A percentile compares a stretch with the other conserved stretches of the same genome.
phyloP scores from a whole-genome alignment of 1,140 invertebrate genomes.

The Solen grandis region DNA sequence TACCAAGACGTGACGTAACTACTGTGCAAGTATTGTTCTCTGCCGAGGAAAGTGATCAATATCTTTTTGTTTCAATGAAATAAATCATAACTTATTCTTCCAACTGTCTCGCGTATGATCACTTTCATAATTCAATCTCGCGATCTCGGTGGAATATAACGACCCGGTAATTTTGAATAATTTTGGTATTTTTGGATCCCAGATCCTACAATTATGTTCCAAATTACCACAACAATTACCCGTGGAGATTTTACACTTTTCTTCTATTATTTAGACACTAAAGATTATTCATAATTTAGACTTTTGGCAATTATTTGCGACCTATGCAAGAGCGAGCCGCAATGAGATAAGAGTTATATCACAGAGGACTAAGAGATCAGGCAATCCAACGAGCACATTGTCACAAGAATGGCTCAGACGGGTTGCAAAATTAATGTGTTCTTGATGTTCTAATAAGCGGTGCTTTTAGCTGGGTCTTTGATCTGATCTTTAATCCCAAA shows the following conservation, averaged over 20 bases:
- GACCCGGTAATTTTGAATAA: conserved; percentile 53
- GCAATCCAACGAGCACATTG: background rate
- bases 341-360: conserved; percentile 7
- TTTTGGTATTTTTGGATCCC: conserved; percentile 47
- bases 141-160: conserved; percentile 44
- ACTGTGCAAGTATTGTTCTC: too few relatives aligned
- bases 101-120: conserved; percentile 23
- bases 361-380: background rate
- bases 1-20: too few relatives aligned
- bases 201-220: conserved; percentile 26
- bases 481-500: background rate
- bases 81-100: conserved; percentile 50
- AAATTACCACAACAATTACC: conserved; percentile 44
- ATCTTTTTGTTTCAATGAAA: conserved; percentile 47
- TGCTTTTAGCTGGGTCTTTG: background rate
- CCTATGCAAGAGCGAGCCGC: background rate
- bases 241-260: conserved; percentile 44
- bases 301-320: background rate
- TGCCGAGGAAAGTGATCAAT: too few relatives aligned
- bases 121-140: conserved; percentile 53
- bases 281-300: conserved; percentile 48
- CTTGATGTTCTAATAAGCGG: background rate
- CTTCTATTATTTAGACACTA: conserved; percentile 44
- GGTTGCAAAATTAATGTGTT: background rate
- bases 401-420: background rate